These are phyloP conservation scores for Lasioglossum pauxillum DNA, from an alignment of 2,888 invertebrate genomes.

Conservation along the genomic window DNA sequence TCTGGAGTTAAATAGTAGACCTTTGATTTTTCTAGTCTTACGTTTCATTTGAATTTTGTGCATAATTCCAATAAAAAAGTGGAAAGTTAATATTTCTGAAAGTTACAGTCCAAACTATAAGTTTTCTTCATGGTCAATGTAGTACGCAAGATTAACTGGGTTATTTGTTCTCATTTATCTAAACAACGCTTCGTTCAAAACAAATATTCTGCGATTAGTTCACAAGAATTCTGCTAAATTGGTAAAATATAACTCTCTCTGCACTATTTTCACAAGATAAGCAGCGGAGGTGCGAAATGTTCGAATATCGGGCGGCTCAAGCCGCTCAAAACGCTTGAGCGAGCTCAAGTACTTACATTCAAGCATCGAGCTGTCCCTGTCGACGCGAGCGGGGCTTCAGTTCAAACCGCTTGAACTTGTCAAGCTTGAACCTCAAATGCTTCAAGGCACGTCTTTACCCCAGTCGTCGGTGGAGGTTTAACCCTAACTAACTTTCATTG, in stretches of 20 bases:
- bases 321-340: neutral
- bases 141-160: neutral
- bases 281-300: neutral
- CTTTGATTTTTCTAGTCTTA: neutral
- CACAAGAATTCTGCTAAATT: neutral
- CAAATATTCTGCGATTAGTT: neutral
- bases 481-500: neutral
- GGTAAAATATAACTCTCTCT: neutral
- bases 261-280: neutral
- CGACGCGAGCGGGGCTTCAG: neutral
- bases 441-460: neutral
- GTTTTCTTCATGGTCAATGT: neutral
- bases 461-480: neutral
- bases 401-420: neutral
- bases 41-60: neutral
- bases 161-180: neutral
- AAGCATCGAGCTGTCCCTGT: neutral
- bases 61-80: too few relatives aligned
- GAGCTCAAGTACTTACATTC: neutral
- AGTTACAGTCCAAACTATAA: neutral
- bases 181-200: neutral
- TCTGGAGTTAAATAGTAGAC: neutral
- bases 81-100: neutral
- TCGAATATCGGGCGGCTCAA: neutral
- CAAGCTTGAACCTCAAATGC: neutral